phyloP scores from a whole-genome alignment of 2,888 invertebrate species.

The Subacronicta megacephala region DNA sequence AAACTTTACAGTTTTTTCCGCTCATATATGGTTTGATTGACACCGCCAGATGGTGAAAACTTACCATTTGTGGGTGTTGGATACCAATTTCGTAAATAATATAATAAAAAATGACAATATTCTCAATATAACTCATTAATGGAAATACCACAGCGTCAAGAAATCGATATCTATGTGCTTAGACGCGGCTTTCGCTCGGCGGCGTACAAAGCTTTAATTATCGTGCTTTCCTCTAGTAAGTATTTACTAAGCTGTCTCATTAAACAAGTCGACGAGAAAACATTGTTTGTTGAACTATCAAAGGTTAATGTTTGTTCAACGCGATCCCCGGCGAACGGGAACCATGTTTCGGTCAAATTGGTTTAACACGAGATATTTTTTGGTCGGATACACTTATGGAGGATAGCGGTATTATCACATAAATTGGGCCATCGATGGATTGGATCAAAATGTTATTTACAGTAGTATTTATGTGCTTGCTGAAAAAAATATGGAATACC shows the following conservation, averaged over 20 bases:
- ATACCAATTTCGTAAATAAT: slow-evolving; percentile 17
- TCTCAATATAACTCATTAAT: slow-evolving; percentile 4
- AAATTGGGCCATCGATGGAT: no score
- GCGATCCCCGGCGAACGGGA: background rate
- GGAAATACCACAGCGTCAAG: background rate
- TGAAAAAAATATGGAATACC: no score
- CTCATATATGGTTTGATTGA: slow-evolving; percentile 45
- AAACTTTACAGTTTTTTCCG: slow-evolving; percentile 14
- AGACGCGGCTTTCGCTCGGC: slow-evolving; percentile 36
- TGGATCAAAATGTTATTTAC: no score
- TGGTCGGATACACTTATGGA: slow-evolving; percentile 31
- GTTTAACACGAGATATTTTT: slow-evolving; percentile 6
- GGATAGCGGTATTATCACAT: no score
- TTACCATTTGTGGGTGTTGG: slow-evolving; percentile 36
- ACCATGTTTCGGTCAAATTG: slow-evolving; percentile 14
- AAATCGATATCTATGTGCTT: slow-evolving; percentile 4
- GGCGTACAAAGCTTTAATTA: slow-evolving; percentile 40
- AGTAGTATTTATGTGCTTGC: no score
- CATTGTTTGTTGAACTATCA: slow-evolving; percentile 36
- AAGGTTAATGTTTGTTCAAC: slow-evolving; percentile 28
- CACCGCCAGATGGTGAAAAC: slow-evolving; percentile 50
- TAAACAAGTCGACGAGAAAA: slow-evolving; percentile 41
- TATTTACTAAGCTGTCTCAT: slow-evolving; percentile 42
- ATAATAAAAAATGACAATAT: background rate
- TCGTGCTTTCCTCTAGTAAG: slow-evolving; percentile 25